Percentiles rank a stretch among this genome's conserved stretches.
phyloP scores from a whole-genome alignment of 2,113 vertebrate species.

The Chaetorhynchus papuensis region DNA sequence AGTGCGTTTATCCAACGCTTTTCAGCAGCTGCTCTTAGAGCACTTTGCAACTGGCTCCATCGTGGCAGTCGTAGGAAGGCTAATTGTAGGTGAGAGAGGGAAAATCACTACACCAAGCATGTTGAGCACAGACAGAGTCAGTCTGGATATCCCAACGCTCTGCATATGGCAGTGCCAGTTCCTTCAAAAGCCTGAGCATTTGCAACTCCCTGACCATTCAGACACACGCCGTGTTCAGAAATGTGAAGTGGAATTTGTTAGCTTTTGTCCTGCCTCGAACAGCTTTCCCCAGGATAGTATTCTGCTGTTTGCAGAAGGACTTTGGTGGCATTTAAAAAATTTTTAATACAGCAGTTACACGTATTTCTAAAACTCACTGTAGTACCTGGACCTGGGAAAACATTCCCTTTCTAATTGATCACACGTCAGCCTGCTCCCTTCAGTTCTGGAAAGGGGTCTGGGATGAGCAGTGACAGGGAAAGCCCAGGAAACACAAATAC shows the following conservation, averaged over 20 bases:
- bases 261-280: neutral
- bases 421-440: neutral
- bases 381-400: neutral
- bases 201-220: neutral
- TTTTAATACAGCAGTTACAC: neutral
- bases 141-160: neutral
- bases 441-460: neutral
- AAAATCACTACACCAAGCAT: neutral
- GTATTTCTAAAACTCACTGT: neutral
- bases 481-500: neutral
- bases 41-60: neutral
- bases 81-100: neutral
- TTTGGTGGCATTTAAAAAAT: neutral
- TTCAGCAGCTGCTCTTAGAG: neutral
- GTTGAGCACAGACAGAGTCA: neutral
- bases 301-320: neutral
- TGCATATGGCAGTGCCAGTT: neutral
- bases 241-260: neutral
- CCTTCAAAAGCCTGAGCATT: accelerated
- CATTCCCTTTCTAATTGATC: neutral
- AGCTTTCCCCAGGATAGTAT: neutral
- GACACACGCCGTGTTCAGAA: neutral
- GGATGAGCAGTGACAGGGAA: neutral
- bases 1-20: neutral
- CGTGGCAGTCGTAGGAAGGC: neutral